Percentiles rank a stretch among this genome's conserved stretches.
These are phyloP conservation scores for Brachyrhaphis roseni DNA, from an alignment of 2,797 vertebrate genomes.

Conservation along the genomic window DNA sequence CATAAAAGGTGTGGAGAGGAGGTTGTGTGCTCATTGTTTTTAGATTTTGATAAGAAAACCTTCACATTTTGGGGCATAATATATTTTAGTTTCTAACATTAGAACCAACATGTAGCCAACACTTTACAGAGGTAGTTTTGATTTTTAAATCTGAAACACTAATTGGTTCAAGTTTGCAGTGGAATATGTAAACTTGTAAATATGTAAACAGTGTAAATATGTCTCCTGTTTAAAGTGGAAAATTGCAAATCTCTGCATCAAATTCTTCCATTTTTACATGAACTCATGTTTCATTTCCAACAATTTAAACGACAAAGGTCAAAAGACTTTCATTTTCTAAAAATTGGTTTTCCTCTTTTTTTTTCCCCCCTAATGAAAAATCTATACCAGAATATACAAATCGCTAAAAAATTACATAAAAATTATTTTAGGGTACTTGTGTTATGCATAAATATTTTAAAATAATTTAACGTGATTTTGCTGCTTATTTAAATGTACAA, in stretches of 20 bases:
- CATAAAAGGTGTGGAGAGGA: conserved; percentile 29
- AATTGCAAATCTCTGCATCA: neutral
- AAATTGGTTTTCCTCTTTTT: neutral
- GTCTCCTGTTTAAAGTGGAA: neutral
- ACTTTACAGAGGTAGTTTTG: neutral
- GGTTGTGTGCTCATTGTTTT: conserved; percentile 32
- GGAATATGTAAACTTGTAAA: too few species aligned
- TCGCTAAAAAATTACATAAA: too few species aligned
- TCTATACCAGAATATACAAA: too few species aligned
- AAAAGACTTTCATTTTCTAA: neutral
- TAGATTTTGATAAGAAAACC: conserved; percentile 5
- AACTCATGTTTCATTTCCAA: neutral
- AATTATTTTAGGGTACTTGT: too few species aligned
- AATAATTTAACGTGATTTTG: too few species aligned
- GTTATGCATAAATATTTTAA: too few species aligned
- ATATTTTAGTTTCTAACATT: neutral
- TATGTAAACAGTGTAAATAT: too few species aligned
- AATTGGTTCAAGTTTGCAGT: neutral
- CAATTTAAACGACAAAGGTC: neutral
- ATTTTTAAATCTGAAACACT: neutral
- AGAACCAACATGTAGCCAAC: neutral
- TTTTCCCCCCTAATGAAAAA: too few species aligned
- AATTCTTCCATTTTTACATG: neutral
- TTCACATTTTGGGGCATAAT: neutral
- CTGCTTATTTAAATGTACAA: too few species aligned